Base-by-base conservation (phyloP, 2,888 invertebrate species). In the Hipparchia sbordonii region DNA sequence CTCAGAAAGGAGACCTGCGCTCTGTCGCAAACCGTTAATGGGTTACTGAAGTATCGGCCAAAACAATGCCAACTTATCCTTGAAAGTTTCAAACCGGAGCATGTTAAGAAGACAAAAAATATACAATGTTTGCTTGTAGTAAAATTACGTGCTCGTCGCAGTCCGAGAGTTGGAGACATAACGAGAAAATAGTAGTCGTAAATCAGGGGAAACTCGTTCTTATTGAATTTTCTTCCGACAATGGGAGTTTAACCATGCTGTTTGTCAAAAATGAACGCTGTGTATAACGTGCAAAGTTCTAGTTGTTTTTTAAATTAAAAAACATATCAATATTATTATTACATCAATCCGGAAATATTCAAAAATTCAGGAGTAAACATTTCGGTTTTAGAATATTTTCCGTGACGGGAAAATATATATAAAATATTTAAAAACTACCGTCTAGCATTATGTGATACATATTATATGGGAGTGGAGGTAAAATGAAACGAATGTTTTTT, bases 121-220 rank as follows among this genome's bases (percentile, higher is more conserved):
- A 65, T 12, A 52, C 10, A 71, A 33, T 46, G 63, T 67, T 71
- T 63, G 12, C 62, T 67, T 57, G 23, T 46, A 87, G 67, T 87
- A 82, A 87, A 86, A 86, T 86, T 83, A 83, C 81, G 82, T 83
- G 82, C 85, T 82, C 84, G 81, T 84, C 85, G 88, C 89, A 89
- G 89, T 90, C 91, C 87, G 87, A 87, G 87, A 84, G 82, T 81
- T 83, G 84, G 85, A 87, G 86, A 84, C 89, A 87, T 91, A 93
- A 93, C 92, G 92, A 92, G 92, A 86, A 93, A 92, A 92, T 93
- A 92, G 93, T 92, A 90, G 88, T 84, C 89, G 92, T 93, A 92
- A 93, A 93, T 93, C 91, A 91, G 85, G 85, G 91, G 88, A 92
- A 92, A 92, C 91, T 92, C 90, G 86, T 87, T 89, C 91, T 92